Conservation (phyloP, 2,797 vertebrate genomes). For the Lateolabrax maculatus region DNA sequence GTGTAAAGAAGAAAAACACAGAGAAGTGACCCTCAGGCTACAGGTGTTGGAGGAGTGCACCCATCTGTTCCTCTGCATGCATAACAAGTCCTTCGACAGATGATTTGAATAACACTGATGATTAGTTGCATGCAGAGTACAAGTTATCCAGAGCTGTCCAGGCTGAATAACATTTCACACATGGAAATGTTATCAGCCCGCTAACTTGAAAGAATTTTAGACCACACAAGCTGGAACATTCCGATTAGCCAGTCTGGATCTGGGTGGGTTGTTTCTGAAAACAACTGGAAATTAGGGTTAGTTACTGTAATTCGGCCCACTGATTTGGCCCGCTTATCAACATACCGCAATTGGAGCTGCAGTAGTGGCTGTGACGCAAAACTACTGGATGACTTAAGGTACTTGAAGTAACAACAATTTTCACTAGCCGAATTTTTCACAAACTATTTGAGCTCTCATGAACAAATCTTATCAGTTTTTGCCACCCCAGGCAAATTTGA, state of each 20-base stretch:
- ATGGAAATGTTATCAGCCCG: not conserved
- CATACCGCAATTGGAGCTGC: not conserved
- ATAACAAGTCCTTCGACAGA: not conserved
- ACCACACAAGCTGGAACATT: not conserved
- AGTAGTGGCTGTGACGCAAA: not conserved
- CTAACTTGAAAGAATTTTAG: not conserved
- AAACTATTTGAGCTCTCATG: not conserved
- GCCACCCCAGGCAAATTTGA: not conserved
- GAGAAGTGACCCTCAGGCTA: constrained; percentile 18
- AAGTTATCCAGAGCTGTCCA: not conserved
- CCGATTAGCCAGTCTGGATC: not conserved
- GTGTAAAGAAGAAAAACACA: not conserved
- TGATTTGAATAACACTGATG: not conserved
- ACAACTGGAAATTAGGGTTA: no score
- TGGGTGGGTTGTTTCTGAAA: not conserved
- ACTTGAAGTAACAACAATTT: not conserved
- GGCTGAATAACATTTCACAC: not conserved
- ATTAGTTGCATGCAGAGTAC: not conserved
- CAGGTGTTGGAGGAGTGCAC: constrained; percentile 25
- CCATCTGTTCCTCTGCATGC: constrained; percentile 35
- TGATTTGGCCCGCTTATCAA: no score
- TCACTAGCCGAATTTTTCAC: no score
- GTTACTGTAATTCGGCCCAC: no score
- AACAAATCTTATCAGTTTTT: not conserved
- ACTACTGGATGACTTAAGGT: not conserved